These are phyloP conservation scores for Plusia festucae DNA, from an alignment of 2,888 invertebrate species.

Conservation along the genomic window DNA sequence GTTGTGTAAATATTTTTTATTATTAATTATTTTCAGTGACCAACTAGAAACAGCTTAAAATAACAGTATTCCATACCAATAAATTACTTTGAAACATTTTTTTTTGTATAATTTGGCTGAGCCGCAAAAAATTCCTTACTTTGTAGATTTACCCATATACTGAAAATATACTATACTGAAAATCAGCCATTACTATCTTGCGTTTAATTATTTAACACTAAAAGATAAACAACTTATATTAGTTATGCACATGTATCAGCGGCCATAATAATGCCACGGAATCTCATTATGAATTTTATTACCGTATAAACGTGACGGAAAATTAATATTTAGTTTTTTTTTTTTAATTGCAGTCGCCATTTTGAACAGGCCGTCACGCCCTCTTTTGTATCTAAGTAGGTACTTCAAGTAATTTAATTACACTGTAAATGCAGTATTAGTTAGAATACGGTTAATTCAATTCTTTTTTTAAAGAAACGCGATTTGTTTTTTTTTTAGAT, in stretches of 20 bases:
- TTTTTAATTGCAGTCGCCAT: slow-evolving; percentile 70
- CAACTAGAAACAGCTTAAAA: no score
- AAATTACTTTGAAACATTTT: no score
- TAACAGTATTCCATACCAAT: no score
- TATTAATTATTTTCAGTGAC: no score
- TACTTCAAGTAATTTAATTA: slow-evolving; percentile 28
- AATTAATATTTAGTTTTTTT: slow-evolving; percentile 61
- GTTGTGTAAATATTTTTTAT: no score
- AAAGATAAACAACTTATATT: slow-evolving; percentile 37
- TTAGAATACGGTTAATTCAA: background rate
- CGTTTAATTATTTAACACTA: slow-evolving; percentile 32
- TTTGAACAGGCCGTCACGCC: slow-evolving; percentile 65
- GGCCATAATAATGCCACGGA: slow-evolving; percentile 36
- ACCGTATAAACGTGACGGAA: slow-evolving; percentile 60
- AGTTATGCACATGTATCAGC: slow-evolving; percentile 31
- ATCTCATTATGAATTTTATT: slow-evolving; percentile 54
- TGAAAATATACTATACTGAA: no score
- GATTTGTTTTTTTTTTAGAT: no score
- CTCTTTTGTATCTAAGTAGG: slow-evolving; percentile 51
- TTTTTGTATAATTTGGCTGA: no score
- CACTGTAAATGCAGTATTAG: background rate
- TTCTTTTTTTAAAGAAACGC: background rate
- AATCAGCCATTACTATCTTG: background rate
- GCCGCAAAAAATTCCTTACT: no score
- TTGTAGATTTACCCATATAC: no score